Percentiles rank a stretch among this genome's conserved stretches.
Conservation (phyloP, 2,797 vertebrate species). For the Gymnothorax reevesii region DNA sequence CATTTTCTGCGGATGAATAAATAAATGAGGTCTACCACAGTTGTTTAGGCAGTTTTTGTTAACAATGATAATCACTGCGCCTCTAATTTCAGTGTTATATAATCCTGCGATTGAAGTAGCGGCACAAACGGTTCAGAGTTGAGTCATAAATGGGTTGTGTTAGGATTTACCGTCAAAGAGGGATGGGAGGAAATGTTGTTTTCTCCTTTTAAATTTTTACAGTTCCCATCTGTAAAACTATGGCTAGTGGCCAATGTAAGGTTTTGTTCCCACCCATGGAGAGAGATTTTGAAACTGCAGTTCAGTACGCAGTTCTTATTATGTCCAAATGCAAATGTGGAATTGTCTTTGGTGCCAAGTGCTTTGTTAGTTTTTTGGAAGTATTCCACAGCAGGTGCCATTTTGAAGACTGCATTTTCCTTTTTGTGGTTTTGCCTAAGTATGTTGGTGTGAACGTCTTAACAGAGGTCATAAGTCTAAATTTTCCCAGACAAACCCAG, state of each 20-base stretch:
- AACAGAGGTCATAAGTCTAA: conserved; percentile 55
- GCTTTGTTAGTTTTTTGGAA: not conserved
- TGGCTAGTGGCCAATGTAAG: conserved; percentile 18
- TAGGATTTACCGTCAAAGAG: conserved; percentile 31
- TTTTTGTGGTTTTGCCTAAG: not conserved
- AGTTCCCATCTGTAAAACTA: conserved; percentile 37
- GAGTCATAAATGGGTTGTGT: conserved; percentile 49
- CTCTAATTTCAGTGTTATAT: conserved; percentile 48
- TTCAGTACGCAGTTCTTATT: not conserved
- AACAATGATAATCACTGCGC: conserved; percentile 28
- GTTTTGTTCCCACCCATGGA: conserved; percentile 14
- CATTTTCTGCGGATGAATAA: not conserved
- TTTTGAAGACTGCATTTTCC: conserved; percentile 4
- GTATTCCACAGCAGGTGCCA: not conserved
- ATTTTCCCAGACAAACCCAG: conserved; percentile 63
- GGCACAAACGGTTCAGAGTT: conserved; percentile 28
- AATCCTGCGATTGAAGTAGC: conserved; percentile 42
- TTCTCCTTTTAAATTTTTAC: conserved; percentile 44
- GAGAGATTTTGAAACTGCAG: not conserved
- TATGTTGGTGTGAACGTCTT: not conserved
- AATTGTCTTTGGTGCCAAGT: not conserved
- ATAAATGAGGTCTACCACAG: conserved; percentile 4
- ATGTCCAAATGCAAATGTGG: not conserved
- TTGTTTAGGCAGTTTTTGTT: conserved; percentile 37
- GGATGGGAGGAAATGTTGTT: conserved; percentile 40